Conservation (phyloP, 2,113 vertebrate genomes). For the Melospiza georgiana region DNA sequence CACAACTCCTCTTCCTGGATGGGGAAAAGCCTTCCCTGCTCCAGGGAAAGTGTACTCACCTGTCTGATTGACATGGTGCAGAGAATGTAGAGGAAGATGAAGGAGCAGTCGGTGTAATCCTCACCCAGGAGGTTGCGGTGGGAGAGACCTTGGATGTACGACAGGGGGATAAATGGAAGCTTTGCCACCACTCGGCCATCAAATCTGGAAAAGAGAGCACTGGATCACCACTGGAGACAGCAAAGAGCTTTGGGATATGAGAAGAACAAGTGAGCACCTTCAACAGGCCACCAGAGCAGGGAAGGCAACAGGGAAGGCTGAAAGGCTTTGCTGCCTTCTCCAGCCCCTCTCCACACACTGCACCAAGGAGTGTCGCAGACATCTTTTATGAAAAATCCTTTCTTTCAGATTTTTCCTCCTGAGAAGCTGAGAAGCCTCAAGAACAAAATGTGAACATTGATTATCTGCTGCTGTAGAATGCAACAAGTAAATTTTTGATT, state of each 20-base stretch:
- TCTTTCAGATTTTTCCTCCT: too few relatives aligned
- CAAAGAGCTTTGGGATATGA: not conserved
- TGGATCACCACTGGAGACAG: not conserved
- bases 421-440: too few relatives aligned
- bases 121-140: constrained; percentile 96
- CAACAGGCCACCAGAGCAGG: not conserved
- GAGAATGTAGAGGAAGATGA: constrained; percentile 98
- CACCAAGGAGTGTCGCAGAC: not conserved
- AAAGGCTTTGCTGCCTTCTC: not conserved
- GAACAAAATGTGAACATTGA: too few relatives aligned
- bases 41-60: constrained; percentile 70
- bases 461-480: too few relatives aligned
- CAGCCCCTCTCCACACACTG: not conserved
- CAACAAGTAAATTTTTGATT: too few relatives aligned
- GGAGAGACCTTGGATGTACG: constrained; percentile 96
- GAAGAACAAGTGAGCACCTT: not conserved
- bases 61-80: constrained; percentile 99
- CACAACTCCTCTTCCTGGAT: not conserved
- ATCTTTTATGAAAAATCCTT: too few relatives aligned
- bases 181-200: constrained; percentile 97
- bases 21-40: not conserved
- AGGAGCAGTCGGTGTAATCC: constrained; percentile 97
- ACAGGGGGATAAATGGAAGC: constrained; percentile 92
- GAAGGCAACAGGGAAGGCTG: not conserved
- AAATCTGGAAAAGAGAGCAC: constrained; percentile 80